phyloP scores from a whole-genome alignment of 2,888 invertebrate species.

The Dorcus hopei region DNA sequence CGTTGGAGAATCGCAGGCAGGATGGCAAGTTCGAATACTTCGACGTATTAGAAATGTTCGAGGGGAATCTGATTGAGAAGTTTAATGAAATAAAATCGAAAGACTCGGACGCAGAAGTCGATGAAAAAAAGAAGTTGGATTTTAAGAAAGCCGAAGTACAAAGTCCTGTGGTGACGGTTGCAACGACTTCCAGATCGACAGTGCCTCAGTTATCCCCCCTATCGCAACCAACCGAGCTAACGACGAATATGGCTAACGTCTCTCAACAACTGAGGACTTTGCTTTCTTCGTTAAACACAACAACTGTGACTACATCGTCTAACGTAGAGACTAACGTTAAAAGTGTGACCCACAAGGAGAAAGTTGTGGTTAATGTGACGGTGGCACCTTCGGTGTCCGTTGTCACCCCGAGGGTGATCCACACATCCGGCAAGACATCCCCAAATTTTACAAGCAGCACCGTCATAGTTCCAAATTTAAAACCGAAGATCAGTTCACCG shows the following conservation, averaged over 20 bases:
- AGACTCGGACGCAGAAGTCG: neutral
- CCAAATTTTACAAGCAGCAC: constrained; percentile 31
- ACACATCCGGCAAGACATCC: constrained; percentile 29
- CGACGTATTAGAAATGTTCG: constrained; percentile 68
- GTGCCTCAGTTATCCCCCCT: constrained; percentile 69
- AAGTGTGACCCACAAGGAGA: constrained; percentile 37
- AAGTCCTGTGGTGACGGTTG: constrained; percentile 32
- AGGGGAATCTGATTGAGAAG: constrained; percentile 54
- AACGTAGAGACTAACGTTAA: constrained; percentile 52
- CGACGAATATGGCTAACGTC: constrained; percentile 69
- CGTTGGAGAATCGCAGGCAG: constrained; percentile 53
- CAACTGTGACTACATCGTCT: constrained; percentile 53
- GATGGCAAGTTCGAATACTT: constrained; percentile 63
- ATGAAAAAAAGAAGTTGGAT: neutral
- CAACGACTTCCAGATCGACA: constrained; percentile 47
- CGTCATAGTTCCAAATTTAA: constrained; percentile 40
- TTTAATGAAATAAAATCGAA: constrained; percentile 2
- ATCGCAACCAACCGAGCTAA: constrained; percentile 69
- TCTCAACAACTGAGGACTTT: constrained; percentile 66
- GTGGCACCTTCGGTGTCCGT: constrained; percentile 7
- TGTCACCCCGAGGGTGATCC: constrained; percentile 37
- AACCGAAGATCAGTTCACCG: constrained; percentile 32
- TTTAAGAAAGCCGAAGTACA: constrained; percentile 22
- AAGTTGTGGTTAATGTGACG: constrained; percentile 12
- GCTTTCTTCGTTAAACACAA: constrained; percentile 63